Evolutionary conservation across 2,797 vertebrate genomes (phyloP).

Genomic region (Novumbra hubbsi): DNA sequence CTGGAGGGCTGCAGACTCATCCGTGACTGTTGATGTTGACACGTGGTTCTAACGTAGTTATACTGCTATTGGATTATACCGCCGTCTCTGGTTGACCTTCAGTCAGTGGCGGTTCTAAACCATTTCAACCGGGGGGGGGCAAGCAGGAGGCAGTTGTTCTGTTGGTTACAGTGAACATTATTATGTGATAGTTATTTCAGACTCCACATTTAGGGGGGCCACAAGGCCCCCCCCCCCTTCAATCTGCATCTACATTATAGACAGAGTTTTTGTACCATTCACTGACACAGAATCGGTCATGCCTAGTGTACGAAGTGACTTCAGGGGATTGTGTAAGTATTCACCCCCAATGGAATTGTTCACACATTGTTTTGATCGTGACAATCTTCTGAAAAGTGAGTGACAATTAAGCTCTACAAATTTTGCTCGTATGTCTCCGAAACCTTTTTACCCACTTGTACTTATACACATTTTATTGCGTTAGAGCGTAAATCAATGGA

Average conservation of each 20-base stretch:
- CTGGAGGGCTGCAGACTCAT: not conserved
- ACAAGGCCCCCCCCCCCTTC: too few species aligned
- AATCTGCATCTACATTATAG: not conserved
- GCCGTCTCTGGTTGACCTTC: not conserved
- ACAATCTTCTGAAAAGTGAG: too few species aligned
- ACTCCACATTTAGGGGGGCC: too few species aligned
- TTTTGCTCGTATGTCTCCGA: not conserved
- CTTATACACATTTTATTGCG: not conserved
- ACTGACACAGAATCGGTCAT: not conserved
- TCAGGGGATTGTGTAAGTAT: not conserved
- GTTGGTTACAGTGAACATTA: too few species aligned
- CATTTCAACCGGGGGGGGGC: too few species aligned
- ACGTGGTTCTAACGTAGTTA: conserved; percentile 5
- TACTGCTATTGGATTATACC: conserved; percentile 13
- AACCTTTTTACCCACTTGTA: not conserved
- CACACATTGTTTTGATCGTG: too few species aligned
- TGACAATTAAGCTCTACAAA: too few species aligned
- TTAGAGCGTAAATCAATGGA: not conserved
- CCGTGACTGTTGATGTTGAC: not conserved
- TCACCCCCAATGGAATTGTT: too few species aligned
- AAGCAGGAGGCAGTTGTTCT: too few species aligned
- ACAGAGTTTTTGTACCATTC: not conserved
- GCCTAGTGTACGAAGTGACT: not conserved
- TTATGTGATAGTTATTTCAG: too few species aligned
- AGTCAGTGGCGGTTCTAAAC: too few species aligned